Evolutionary conservation across 2,113 vertebrate genomes (phyloP), one percentile per base, ranked within the genome.

Genomic region (Forbesichthys papilliferus): DNA sequence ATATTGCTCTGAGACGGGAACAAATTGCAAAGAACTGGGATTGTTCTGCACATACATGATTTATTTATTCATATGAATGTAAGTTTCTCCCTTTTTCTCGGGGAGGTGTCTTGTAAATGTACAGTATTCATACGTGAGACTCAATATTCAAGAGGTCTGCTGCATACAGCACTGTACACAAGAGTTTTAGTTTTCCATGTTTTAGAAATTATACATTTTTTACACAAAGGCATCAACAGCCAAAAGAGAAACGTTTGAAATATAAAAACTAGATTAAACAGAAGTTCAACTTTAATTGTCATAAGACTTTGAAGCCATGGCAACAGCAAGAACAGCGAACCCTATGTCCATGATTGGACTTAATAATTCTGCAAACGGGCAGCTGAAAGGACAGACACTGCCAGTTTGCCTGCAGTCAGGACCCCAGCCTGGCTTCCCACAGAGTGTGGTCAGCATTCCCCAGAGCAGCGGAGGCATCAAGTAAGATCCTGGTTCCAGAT

Each of bases 31-130:
- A 55, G 59, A 18, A 70, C 59, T 69, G 66, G 79, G 67, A 79
- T 51, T 79, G 80, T 79, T 75, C 71, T 79, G 68, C 64, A 76
- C 60, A 74, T 74, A 64, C 81, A 80, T 80, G 75, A 84, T 76
- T 67, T 87, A 92, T 91, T 90, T 93, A 90, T 91, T 91, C 71
- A 85, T 84, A 82, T 88, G 77, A 88, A 91, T 91, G 73, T 76
- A 83, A 76, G 84, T 90, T 91, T 91, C 88, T 91, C 86, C 76
- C 68, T 79, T 90, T 89, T 91, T 89, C 36, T 42, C 55, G 91
- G 90, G 92, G 92, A 90, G 86, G 84, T 78, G 68, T 82, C 79
- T 85, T 93, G 86, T 89, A 90, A 76, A 86, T 84, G 87, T 66
- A 83, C 70, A 74, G 55, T 86, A 84, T 85, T 86, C 67, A 77